Evolutionary conservation across 2,797 vertebrate genomes (phyloP), one percentile per base, ranked within the genome.

Genomic region (Anableps anableps): DNA sequence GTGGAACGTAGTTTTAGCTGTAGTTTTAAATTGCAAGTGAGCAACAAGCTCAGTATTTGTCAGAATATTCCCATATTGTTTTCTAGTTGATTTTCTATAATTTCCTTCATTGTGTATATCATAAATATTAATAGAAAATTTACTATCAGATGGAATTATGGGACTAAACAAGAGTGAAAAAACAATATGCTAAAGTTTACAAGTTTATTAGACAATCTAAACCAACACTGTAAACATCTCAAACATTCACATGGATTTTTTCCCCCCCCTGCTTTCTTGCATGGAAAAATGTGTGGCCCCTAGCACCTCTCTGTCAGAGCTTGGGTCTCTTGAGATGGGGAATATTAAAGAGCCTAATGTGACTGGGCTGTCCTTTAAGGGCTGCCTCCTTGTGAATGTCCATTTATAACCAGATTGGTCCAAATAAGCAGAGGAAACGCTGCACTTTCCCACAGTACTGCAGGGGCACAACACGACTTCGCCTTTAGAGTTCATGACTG

Each of bases 391-490:
- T 94, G 91, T 93, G 91, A 95, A 95, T 87, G 94, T 94, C 93
- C 94, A 95, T 96, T 96, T 95, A 95, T 94, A 95, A 94, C 93
- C 90, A 91, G 88, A 93, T 89, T 91, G 93, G 93, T 95, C 87
- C 83, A 94, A 95, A 95, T 89, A 95, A 95, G 95, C 92, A 91
- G 83, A 92, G 92, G 91, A 95, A 92, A 87, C 86, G 91, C 94
- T 85, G 89, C 90, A 94, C 92, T 96, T 96, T 96, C 96, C 96
- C 96, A 96, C 95, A 96, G 94, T 94, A 71, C 75, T 87, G 83
- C 79, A 81, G 83, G 88, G 94, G 93, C 89, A 91, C 84, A 83
- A 80, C 80, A 79, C 58, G 80, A 89, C 88, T 86, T 90, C 84
- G 92, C 91, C 91, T 93, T 93, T 92, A 94, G 91, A 90, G 91